These are phyloP conservation scores for Nephrotoma guestfalica DNA, from an alignment of 2,888 invertebrate genomes.

Conservation along the genomic window DNA sequence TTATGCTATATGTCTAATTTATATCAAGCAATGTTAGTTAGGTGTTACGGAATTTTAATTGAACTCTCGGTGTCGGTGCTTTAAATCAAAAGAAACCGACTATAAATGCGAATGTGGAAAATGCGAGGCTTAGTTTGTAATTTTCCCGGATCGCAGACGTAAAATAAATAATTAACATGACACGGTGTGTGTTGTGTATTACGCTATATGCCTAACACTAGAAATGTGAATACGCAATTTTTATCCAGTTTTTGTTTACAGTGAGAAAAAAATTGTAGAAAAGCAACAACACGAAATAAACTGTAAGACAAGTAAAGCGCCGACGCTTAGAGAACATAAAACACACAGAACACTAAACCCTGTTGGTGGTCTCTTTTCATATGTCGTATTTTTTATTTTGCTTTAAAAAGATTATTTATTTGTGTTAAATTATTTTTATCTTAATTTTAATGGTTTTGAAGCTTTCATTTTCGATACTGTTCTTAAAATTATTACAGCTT, in stretches of 20 bases:
- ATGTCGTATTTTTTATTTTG: neutral
- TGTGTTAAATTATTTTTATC: neutral
- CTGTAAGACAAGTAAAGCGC: neutral
- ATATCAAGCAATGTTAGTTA: too few relatives aligned
- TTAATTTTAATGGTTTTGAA: neutral
- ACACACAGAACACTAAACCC: neutral
- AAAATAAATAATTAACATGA: too few relatives aligned
- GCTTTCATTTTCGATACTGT: neutral
- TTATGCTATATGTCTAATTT: too few relatives aligned
- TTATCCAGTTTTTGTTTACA: neutral
- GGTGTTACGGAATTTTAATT: too few relatives aligned
- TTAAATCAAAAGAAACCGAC: too few relatives aligned
- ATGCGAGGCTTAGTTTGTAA: too few relatives aligned
- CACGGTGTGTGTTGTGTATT: too few relatives aligned
- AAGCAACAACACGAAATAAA: neutral
- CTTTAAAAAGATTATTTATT: neutral
- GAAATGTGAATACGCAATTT: neutral
- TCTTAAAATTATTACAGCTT: neutral
- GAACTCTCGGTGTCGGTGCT: too few relatives aligned
- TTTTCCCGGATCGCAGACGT: too few relatives aligned
- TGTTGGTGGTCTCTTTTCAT: conserved; percentile 1
- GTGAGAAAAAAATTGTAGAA: neutral
- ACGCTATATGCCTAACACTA: neutral
- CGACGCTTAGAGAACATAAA: neutral
- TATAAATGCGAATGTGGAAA: too few relatives aligned